A percentile compares a stretch with the other conserved stretches of the same genome.
Conservation (phyloP, 2,113 vertebrate genomes). For the Salminus brasiliensis region DNA sequence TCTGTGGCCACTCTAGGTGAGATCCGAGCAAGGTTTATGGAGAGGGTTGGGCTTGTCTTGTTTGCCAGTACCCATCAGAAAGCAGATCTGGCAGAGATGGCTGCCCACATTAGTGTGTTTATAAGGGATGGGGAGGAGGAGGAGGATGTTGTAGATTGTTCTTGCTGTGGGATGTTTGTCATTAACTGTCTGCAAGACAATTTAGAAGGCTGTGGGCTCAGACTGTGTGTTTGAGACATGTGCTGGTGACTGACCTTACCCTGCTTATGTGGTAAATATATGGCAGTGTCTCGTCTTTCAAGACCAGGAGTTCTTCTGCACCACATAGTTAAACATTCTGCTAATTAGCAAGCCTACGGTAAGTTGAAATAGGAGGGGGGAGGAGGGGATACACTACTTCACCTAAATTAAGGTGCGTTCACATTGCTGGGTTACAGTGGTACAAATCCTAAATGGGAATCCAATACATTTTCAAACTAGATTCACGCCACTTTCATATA, state of each 20-base stretch:
- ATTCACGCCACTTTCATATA: too few relatives aligned
- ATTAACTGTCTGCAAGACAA: conserved; percentile 1
- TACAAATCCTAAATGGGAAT: too few relatives aligned
- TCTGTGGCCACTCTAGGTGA: conserved; percentile 7
- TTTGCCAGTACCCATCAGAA: background rate
- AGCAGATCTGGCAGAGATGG: background rate
- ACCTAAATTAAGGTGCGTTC: too few relatives aligned
- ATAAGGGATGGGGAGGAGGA: background rate
- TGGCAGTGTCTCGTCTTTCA: background rate
- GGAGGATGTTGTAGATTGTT: background rate
- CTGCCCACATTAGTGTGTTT: background rate
- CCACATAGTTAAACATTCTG: background rate
- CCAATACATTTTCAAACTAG: too few relatives aligned
- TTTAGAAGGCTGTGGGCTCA: background rate
- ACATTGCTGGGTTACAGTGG: too few relatives aligned
- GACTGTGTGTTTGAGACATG: conserved; percentile 4
- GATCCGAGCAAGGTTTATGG: background rate
- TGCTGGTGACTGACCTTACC: background rate
- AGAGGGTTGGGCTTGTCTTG: background rate
- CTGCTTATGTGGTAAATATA: background rate
- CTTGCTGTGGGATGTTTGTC: conserved; percentile 5
- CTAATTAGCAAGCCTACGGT: background rate
- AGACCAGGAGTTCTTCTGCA: background rate
- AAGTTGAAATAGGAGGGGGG: too few relatives aligned
- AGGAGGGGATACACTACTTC: too few relatives aligned